These are phyloP conservation scores for Pyralis farinalis DNA, from an alignment of 2,888 invertebrate genomes.

Conservation along the genomic window DNA sequence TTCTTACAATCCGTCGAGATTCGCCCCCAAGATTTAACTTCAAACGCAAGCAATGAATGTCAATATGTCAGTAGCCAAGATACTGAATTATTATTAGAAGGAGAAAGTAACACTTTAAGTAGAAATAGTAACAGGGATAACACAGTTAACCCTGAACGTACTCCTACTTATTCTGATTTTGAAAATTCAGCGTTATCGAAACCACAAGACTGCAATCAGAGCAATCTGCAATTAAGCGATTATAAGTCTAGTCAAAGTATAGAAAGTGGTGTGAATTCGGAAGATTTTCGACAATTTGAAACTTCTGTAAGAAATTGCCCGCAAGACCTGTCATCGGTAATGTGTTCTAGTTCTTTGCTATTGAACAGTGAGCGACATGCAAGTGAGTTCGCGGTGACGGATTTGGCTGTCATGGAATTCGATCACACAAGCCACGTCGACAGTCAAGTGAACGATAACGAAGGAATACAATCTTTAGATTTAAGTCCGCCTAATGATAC, in stretches of 20 bases:
- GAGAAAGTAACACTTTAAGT: slow-evolving; percentile 40
- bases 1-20: slow-evolving; percentile 57
- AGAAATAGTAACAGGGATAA: slow-evolving; percentile 40
- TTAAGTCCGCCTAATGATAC: slow-evolving; percentile 48
- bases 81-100: slow-evolving; percentile 41
- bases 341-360: slow-evolving; percentile 51
- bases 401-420: slow-evolving; percentile 21
- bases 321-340: slow-evolving; percentile 56
- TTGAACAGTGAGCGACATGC: slow-evolving; percentile 51
- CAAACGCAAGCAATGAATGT: slow-evolving; percentile 28
- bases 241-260: slow-evolving; percentile 45
- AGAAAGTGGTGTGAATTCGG: slow-evolving; percentile 48
- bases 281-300: slow-evolving; percentile 56
- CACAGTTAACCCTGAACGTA: slow-evolving; percentile 31
- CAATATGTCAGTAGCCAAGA: slow-evolving; percentile 28
- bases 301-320: slow-evolving; percentile 48
- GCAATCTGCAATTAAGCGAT: slow-evolving; percentile 33
- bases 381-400: slow-evolving; percentile 39
- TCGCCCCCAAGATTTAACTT: slow-evolving; percentile 52
- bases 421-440: slow-evolving; percentile 36
- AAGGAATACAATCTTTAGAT: slow-evolving; percentile 35
- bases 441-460: slow-evolving; percentile 23
- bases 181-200: slow-evolving; percentile 48
- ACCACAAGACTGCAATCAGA: no score
- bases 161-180: slow-evolving; percentile 55